A percentile compares a stretch with the other conserved stretches of the same genome.
Evolutionary conservation across 2,888 invertebrate species (phyloP).

Genomic region (Agrochola litura): DNA sequence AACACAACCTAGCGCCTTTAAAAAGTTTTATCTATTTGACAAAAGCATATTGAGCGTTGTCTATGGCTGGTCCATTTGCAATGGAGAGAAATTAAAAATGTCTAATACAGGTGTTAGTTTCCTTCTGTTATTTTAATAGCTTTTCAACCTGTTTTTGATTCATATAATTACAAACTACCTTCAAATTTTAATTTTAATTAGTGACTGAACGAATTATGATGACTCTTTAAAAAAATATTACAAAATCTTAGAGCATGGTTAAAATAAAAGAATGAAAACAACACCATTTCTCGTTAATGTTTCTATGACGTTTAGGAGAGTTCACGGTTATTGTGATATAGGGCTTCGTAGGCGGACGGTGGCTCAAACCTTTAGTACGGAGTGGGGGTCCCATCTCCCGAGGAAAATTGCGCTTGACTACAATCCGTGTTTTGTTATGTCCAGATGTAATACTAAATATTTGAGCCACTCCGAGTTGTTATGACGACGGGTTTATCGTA

Average conservation of each 20-base stretch:
- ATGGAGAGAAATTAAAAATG: slow-evolving; percentile 63
- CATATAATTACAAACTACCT: background rate
- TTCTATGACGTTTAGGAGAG: slow-evolving; percentile 81
- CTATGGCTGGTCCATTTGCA: slow-evolving; percentile 77
- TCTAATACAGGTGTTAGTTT: slow-evolving; percentile 54
- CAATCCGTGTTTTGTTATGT: slow-evolving; percentile 20
- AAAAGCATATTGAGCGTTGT: slow-evolving; percentile 69
- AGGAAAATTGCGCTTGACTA: background rate
- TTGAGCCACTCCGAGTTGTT: slow-evolving; percentile 54
- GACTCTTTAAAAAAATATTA: background rate
- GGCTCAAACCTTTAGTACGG: slow-evolving; percentile 63
- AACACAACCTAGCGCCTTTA: slow-evolving; percentile 69
- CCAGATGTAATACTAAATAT: slow-evolving; percentile 23
- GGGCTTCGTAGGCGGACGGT: slow-evolving; percentile 62
- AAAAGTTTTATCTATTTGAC: slow-evolving; percentile 78
- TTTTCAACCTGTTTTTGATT: background rate
- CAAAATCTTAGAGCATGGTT: slow-evolving; percentile 20
- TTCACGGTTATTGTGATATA: slow-evolving; percentile 73
- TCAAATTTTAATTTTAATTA: slow-evolving; percentile 11
- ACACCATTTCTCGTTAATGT: slow-evolving; percentile 68
- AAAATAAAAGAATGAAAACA: slow-evolving; percentile 58
- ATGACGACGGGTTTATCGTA: slow-evolving; percentile 58
- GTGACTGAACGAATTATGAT: slow-evolving; percentile 7
- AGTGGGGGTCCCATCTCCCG: background rate
- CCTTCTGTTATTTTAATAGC: slow-evolving; percentile 58